phyloP scores from a whole-genome alignment of 2,888 invertebrate genomes.

The Leptothorax acervorum region DNA sequence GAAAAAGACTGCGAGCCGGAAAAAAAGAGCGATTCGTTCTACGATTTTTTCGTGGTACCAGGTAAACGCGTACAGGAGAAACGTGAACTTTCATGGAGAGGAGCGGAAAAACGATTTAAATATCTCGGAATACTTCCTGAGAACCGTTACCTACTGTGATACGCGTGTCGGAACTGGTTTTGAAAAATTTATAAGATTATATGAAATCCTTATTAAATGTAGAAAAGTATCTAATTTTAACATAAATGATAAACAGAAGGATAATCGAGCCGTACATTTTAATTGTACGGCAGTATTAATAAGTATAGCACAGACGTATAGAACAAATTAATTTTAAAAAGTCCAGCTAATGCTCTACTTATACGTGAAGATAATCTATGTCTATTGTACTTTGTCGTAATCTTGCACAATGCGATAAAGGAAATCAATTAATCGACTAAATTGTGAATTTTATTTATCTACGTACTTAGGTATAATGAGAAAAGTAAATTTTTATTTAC shows the following conservation, averaged over 20 bases:
- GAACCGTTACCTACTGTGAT: background rate
- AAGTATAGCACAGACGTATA: background rate
- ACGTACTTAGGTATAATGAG: background rate
- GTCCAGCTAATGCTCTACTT: background rate
- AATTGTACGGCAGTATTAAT: too few relatives aligned
- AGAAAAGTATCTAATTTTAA: background rate
- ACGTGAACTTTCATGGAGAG: background rate
- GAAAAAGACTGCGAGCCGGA: background rate
- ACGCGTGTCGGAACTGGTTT: background rate
- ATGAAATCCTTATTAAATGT: background rate
- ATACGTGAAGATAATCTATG: background rate
- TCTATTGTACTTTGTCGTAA: background rate
- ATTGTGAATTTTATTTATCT: background rate
- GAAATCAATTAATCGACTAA: background rate
- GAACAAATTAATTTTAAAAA: background rate
- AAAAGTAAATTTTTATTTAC: background rate
- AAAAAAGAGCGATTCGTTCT: constrained; percentile 9
- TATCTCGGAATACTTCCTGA: background rate
- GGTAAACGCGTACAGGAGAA: background rate
- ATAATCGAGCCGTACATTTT: background rate
- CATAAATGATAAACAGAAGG: background rate
- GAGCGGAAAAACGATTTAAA: background rate
- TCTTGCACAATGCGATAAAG: background rate
- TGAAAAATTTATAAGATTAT: background rate
- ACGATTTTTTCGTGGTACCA: background rate